A percentile compares a stretch with the other conserved stretches of the same genome.
These are phyloP conservation scores for Drosophila pegasa DNA, from an alignment of 2,888 invertebrate genomes.

Conservation along the genomic window DNA sequence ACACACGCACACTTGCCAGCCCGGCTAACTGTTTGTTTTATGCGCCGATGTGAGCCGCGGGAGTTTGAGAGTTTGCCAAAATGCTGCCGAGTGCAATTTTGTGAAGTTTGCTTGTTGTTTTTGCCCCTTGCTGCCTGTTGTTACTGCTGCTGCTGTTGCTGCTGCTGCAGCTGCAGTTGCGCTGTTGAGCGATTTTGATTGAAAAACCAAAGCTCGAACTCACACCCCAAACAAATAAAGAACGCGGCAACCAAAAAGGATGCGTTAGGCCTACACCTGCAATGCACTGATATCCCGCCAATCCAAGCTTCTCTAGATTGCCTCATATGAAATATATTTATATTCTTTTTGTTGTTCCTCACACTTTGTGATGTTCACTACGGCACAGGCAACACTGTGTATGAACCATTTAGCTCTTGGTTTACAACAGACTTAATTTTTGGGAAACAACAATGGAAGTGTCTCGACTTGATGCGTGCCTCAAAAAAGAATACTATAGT, in stretches of 20 bases:
- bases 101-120: conserved; percentile 62
- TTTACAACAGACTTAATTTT: too few species aligned
- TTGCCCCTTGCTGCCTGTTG: conserved; percentile 29
- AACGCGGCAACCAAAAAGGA: conserved; percentile 36
- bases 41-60: conserved; percentile 64
- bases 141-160: conserved; percentile 32
- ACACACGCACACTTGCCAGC: conserved; percentile 33
- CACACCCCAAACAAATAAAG: conserved; percentile 40
- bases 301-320: conserved; percentile 4
- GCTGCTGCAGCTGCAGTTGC: conserved; percentile 51
- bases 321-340: not conserved
- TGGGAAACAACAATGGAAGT: too few species aligned
- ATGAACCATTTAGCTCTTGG: too few species aligned
- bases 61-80: conserved; percentile 71
- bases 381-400: too few species aligned
- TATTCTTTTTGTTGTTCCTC: conserved; percentile 8
- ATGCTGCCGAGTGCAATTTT: conserved; percentile 76
- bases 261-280: conserved; percentile 31
- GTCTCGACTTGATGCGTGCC: too few species aligned
- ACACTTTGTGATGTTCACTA: too few species aligned
- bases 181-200: conserved; percentile 78
- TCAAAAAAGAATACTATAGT: too few species aligned
- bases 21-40: conserved; percentile 69
- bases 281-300: conserved; percentile 17
- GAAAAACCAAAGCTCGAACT: conserved; percentile 72